A percentile compares a stretch with the other conserved stretches of the same genome.
These are phyloP conservation scores for roundworm (Caenorhabditis elegans) DNA, from an alignment of 1,140 invertebrate species.

Conservation along the genomic window DNA sequence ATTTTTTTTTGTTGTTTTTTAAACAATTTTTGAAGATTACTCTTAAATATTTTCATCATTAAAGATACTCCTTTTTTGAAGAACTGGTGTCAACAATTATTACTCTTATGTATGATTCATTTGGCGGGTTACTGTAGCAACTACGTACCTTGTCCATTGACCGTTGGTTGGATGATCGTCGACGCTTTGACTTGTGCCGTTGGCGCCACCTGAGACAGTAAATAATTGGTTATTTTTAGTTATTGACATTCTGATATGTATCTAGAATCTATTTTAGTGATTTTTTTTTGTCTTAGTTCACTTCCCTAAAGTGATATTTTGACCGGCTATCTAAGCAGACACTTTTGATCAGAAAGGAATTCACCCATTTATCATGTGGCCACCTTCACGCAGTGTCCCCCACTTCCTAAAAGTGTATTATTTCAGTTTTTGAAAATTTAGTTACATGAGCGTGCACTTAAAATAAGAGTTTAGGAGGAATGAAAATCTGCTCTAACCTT, in stretches of 20 bases:
- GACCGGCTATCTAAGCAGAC: background rate
- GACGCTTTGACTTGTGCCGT: slow-evolving; percentile 22
- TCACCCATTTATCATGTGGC: background rate
- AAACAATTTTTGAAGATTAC: no score
- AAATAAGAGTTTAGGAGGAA: no score
- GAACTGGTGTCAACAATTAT: no score
- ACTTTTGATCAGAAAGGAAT: slow-evolving; percentile 1
- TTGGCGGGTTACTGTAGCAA: background rate
- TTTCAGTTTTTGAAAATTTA: no score
- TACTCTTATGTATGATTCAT: background rate
- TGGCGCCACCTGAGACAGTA: background rate
- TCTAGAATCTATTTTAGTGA: no score
- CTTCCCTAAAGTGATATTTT: background rate
- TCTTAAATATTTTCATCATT: background rate
- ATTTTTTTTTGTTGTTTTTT: no score
- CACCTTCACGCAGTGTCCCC: no score
- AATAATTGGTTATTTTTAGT: slow-evolving; percentile 1
- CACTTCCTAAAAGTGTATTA: no score
- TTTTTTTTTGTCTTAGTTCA: background rate
- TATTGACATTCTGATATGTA: no score
- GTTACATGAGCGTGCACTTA: no score
- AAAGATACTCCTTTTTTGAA: background rate
- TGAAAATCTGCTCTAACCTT: no score
- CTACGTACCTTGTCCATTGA: background rate
- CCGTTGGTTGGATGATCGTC: slow-evolving; percentile 16